These are phyloP conservation scores for Rhingia campestris DNA, from an alignment of 2,888 invertebrate genomes.

Conservation along the genomic window DNA sequence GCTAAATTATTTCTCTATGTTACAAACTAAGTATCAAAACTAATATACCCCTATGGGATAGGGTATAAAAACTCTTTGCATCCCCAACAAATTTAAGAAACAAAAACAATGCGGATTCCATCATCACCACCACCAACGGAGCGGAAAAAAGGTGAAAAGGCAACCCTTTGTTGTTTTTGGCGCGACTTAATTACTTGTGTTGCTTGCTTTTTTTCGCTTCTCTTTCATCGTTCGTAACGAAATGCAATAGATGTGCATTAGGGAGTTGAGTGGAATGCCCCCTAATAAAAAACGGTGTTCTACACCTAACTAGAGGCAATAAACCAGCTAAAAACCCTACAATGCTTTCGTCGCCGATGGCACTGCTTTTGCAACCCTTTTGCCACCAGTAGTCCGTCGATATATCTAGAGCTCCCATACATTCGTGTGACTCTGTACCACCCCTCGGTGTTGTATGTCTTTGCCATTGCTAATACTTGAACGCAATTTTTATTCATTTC, in stretches of 20 bases:
- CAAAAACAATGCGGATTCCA: constrained; percentile 39
- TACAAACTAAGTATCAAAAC: too few species aligned
- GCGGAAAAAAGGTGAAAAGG: constrained; percentile 58
- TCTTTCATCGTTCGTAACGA: constrained; percentile 32
- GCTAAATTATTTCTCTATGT: too few species aligned
- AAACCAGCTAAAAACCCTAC: constrained; percentile 17
- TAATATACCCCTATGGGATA: too few species aligned
- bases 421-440: background rate
- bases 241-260: constrained; percentile 58
- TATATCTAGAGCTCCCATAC: background rate
- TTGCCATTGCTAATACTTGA: constrained; percentile 17
- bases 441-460: constrained; percentile 29
- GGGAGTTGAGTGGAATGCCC: constrained; percentile 42
- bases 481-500: constrained; percentile 39
- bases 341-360: background rate
- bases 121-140: background rate
- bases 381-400: background rate
- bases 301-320: constrained; percentile 57
- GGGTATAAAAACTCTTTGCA: constrained; percentile 30
- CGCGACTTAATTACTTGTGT: constrained; percentile 66
- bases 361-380: constrained; percentile 12
- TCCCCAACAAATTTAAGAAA: constrained; percentile 39
- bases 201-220: constrained; percentile 17
- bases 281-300: constrained; percentile 22
- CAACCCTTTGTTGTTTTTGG: constrained; percentile 41